Conservation (phyloP, 1,140 invertebrate species). For the Pemphigus obesinymphae region DNA sequence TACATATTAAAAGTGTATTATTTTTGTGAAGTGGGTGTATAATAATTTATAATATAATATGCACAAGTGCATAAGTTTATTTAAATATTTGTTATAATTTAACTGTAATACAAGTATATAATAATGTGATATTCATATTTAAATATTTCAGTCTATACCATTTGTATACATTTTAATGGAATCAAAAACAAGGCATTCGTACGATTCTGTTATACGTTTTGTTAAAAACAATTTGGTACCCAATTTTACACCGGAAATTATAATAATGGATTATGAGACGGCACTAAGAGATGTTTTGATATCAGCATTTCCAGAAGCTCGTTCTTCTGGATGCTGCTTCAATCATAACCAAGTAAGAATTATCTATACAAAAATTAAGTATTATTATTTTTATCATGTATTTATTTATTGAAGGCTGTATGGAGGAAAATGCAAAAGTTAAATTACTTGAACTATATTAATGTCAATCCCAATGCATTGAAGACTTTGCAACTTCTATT, state of each 20-base stretch:
- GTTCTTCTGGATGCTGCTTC: not conserved
- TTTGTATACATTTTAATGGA: not conserved
- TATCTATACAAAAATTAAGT: not conserved
- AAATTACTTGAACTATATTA: not conserved
- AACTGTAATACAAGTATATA: not conserved
- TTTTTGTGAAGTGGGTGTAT: too few relatives aligned
- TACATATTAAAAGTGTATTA: too few relatives aligned
- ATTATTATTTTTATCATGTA: not conserved
- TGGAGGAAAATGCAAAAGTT: too few relatives aligned
- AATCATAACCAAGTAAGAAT: not conserved
- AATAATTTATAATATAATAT: too few relatives aligned
- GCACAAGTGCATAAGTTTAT: too few relatives aligned
- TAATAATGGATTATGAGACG: not conserved
- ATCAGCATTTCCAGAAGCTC: not conserved
- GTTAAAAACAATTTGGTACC: not conserved
- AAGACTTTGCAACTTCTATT: not conserved
- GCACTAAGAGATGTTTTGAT: not conserved
- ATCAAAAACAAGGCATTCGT: not conserved
- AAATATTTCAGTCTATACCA: not conserved
- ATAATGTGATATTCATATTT: not conserved
- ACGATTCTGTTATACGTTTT: not conserved
- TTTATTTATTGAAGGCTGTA: not conserved
- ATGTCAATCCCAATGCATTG: not conserved
- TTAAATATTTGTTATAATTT: not conserved
- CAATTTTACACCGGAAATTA: not conserved